Base-by-base conservation (phyloP, 1,140 invertebrate genomes). In the Rhynchophorus ferrugineus region DNA sequence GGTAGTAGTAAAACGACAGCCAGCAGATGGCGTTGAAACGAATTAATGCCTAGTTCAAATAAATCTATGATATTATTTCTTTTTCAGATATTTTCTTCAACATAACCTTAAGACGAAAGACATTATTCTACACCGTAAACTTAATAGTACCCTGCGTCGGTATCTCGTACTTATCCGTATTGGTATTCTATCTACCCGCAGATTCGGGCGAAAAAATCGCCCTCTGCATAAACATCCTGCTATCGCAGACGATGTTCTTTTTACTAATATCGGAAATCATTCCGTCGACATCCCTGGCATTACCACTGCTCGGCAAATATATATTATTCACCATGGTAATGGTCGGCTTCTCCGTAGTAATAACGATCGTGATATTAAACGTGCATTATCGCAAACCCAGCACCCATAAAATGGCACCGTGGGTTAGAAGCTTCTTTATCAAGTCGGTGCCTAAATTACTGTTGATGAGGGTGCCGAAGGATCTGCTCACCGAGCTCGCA, bases 171-270 rank as follows among this genome's bases (percentile, higher is more conserved):
- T 73, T 94, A 2, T 92, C 90, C 2, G 86, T 94, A 1, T 69
- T 95, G 24, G 96, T 98, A 0, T 99, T 99, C 69, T 99, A 98
- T 67, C 71, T 99, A 38, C 97, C 97, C 29, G 96, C 95, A 0
- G 95, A 99, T 71, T 96, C 93, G 3, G 95, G 96, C 3, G 96
- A 99, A 68, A 98, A 99, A 70, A 92, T 99, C 53, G 94, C 94
- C 0, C 79, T 99, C 1, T 97, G 94, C 70, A 99, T 99, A 61
- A 97, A 94, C 59, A 99, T 99, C 63, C 79, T 99, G 0, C 81
- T 99, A 13, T 99, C 97, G 0, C 89, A 99, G 68, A 98, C 95
- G 9, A 98, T 99, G 83, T 99, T 99, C 75, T 98, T 99, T 75
- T 74, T 99, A 53, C 82, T 99, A 3, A 91, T 99, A 61, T 95